Evolutionary conservation across 2,888 invertebrate species (phyloP).

Genomic region (Dicranocentrus wangi): DNA sequence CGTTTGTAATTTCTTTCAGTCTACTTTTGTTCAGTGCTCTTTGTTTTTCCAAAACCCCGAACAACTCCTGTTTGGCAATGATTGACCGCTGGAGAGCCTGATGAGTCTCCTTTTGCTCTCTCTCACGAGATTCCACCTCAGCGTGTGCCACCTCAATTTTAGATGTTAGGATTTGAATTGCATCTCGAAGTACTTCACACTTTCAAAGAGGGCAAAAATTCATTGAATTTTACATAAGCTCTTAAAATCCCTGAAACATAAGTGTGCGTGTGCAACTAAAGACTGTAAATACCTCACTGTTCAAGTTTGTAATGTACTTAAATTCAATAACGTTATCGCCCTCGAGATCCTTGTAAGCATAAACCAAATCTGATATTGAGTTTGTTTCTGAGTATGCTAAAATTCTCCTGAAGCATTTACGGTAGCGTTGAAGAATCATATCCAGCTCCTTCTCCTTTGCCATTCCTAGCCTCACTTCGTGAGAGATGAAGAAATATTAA

Average conservation of each 20-base stretch:
- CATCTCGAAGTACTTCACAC: constrained; percentile 32
- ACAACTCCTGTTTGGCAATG: constrained; percentile 15
- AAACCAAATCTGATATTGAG: constrained; percentile 57
- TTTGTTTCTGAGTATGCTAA: constrained; percentile 51
- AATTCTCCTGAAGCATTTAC: constrained; percentile 55
- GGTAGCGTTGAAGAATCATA: constrained; percentile 49
- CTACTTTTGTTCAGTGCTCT: constrained; percentile 75
- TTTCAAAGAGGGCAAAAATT: constrained; percentile 15
- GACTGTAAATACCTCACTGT: constrained; percentile 81
- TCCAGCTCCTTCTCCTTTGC: constrained; percentile 65
- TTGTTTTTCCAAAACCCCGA: background rate
- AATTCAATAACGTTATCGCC: constrained; percentile 94
- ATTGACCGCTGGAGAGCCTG: constrained; percentile 29
- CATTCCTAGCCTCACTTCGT: constrained; percentile 39
- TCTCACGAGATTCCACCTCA: constrained; percentile 66
- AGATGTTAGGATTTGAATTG: constrained; percentile 11
- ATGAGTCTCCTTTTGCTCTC: background rate
- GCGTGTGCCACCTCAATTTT: constrained; percentile 59
- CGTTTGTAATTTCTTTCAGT: constrained; percentile 76
- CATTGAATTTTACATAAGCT: constrained; percentile 74
- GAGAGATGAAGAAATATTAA: background rate
- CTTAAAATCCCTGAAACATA: constrained; percentile 73
- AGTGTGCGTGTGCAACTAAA: background rate
- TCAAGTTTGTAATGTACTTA: constrained; percentile 91
- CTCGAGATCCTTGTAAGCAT: constrained; percentile 79